A percentile compares a stretch with the other conserved stretches of the same genome.
Conservation (phyloP, 2,888 invertebrate species). For the Oscheius onirici region DNA sequence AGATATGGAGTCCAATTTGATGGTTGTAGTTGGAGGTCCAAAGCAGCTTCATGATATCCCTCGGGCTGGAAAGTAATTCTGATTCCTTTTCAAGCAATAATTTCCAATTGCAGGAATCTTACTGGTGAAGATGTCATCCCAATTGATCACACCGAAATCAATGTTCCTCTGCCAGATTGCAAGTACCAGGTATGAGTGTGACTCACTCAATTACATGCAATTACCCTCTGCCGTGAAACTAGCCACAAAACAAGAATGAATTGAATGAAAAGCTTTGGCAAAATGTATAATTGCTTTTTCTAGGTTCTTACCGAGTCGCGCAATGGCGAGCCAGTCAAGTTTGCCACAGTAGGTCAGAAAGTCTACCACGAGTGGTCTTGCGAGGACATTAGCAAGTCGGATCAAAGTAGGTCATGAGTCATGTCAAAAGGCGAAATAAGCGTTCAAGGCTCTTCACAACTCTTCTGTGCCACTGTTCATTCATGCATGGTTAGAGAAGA, state of each 20-base stretch:
- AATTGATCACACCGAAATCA: conserved; percentile 40
- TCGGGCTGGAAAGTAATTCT: neutral
- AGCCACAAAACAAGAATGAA: conserved; percentile 10
- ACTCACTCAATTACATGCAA: conserved; percentile 6
- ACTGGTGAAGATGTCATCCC: neutral
- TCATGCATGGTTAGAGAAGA: conserved; percentile 66
- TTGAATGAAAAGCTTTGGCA: conserved; percentile 5
- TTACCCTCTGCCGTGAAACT: conserved; percentile 10
- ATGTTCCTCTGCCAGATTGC: conserved; percentile 59
- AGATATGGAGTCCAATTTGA: conserved; percentile 44
- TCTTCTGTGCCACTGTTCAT: conserved; percentile 67
- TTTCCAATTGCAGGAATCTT: neutral
- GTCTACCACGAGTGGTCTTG: conserved; percentile 68
- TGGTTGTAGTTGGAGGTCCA: conserved; percentile 40
- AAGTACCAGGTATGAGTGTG: conserved; percentile 40
- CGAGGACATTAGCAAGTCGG: conserved; percentile 28
- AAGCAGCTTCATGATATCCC: neutral
- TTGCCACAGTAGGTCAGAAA: conserved; percentile 62
- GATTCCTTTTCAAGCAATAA: neutral
- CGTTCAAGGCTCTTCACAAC: conserved; percentile 19
- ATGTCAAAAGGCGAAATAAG: neutral
- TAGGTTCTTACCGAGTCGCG: conserved; percentile 49
- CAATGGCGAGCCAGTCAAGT: conserved; percentile 59
- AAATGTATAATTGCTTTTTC: conserved; percentile 7
- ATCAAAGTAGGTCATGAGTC: conserved; percentile 19